Conservation (phyloP, 1,140 invertebrate genomes). For the Bombus ignitus region DNA sequence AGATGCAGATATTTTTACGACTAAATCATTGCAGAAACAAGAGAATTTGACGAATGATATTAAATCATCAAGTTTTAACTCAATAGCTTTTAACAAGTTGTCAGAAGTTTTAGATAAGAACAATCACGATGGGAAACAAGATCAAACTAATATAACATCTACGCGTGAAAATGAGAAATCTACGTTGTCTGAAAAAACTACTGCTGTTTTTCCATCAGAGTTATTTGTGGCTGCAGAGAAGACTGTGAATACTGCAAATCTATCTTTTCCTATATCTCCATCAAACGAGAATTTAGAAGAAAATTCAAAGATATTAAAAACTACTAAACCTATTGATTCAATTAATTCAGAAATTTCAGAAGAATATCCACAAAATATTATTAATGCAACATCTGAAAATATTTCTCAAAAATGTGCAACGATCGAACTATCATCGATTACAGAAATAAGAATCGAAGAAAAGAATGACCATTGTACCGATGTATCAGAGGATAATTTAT, state of each 20-base stretch:
- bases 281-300: background rate
- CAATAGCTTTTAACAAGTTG: background rate
- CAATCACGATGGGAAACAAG: background rate
- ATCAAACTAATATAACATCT: no score
- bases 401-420: background rate
- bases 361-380: background rate
- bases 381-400: background rate
- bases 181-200: no score
- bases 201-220: background rate
- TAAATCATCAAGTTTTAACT: background rate
- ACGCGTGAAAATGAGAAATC: no score
- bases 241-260: no score
- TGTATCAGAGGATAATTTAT: background rate
- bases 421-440: background rate
- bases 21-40: background rate
- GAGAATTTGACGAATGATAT: background rate
- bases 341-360: background rate
- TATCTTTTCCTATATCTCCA: background rate
- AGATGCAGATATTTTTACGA: slow-evolving; percentile 1
- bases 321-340: background rate
- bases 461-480: background rate
- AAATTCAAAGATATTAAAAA: background rate
- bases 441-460: background rate
- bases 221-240: background rate
- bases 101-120: background rate